A percentile compares a stretch with the other conserved stretches of the same genome.
Evolutionary conservation across 2,888 invertebrate genomes (phyloP).

Genomic region (Octonoba sinensis): DNA sequence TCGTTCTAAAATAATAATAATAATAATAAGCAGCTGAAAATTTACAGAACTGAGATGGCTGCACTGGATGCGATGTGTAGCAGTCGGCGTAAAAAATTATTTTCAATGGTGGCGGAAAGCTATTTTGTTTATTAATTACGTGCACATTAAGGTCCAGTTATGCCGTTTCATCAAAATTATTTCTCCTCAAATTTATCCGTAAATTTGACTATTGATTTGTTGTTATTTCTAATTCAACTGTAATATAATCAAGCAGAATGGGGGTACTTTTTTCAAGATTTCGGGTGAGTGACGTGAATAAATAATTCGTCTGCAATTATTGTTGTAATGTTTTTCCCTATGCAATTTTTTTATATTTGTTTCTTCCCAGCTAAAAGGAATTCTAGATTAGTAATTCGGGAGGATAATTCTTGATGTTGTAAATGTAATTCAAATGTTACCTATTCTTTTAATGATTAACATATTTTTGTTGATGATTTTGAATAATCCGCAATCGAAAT

Average conservation of each 20-base stretch:
- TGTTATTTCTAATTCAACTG: background rate
- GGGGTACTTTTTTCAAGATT: conserved; percentile 51
- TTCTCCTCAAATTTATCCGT: background rate
- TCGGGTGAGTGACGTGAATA: conserved; percentile 33
- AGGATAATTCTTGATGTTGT: no score
- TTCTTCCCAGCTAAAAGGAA: background rate
- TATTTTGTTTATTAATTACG: background rate
- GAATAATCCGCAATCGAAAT: no score
- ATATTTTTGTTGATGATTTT: no score
- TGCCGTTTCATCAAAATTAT: no score
- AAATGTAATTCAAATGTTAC: no score
- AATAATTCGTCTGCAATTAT: conserved; percentile 1
- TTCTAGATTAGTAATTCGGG: background rate
- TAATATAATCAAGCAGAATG: conserved; percentile 30
- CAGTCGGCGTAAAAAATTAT: conserved; percentile 61
- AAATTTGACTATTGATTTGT: no score
- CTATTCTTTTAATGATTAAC: no score
- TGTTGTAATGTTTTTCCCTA: background rate
- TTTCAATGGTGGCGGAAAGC: conserved; percentile 40
- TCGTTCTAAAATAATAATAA: background rate
- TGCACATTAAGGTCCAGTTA: no score
- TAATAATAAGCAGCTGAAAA: background rate
- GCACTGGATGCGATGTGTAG: conserved; percentile 12
- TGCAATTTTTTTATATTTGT: background rate
- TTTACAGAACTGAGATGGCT: conserved; percentile 24